phyloP scores from a whole-genome alignment of 2,888 invertebrate genomes.

The Lithodes maja region DNA sequence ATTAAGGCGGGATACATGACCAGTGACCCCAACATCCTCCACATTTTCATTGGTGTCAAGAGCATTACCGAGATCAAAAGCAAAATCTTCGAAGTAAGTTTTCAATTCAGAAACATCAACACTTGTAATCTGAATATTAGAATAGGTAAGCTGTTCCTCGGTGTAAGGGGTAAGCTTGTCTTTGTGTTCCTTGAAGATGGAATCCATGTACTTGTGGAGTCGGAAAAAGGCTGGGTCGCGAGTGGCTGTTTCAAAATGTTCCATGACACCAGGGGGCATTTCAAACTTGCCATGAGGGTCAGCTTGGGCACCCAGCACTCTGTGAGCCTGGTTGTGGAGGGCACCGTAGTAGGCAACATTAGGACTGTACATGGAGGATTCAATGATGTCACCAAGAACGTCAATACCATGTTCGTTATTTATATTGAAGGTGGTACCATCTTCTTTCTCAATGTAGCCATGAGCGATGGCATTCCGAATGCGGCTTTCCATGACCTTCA shows the following conservation, averaged over 20 bases:
- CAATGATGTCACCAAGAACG: slow-evolving; percentile 73
- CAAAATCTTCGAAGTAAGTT: slow-evolving; percentile 72
- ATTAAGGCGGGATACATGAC: slow-evolving; percentile 72
- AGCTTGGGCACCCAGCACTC: slow-evolving; percentile 67
- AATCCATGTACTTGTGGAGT: slow-evolving; percentile 81
- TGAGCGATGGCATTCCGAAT: slow-evolving; percentile 79
- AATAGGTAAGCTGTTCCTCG: slow-evolving; percentile 73
- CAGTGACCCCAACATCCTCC: slow-evolving; percentile 59
- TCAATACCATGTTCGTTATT: slow-evolving; percentile 71
- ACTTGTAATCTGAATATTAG: slow-evolving; percentile 74
- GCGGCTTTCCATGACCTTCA: slow-evolving; percentile 77
- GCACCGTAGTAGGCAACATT: slow-evolving; percentile 71
- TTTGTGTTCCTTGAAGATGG: slow-evolving; percentile 81
- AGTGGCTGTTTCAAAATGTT: slow-evolving; percentile 81
- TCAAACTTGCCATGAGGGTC: slow-evolving; percentile 75
- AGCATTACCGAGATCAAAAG: slow-evolving; percentile 74
- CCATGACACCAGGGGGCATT: slow-evolving; percentile 73
- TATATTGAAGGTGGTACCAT: slow-evolving; percentile 66
- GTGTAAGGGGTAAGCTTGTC: slow-evolving; percentile 80
- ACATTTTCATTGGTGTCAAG: slow-evolving; percentile 43
- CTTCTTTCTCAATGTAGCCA: slow-evolving; percentile 75
- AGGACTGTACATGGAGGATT: slow-evolving; percentile 71
- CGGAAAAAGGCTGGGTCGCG: slow-evolving; percentile 85
- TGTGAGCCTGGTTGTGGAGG: slow-evolving; percentile 58
- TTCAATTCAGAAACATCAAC: slow-evolving; percentile 77